Base-by-base conservation (phyloP, 2,113 vertebrate genomes). In the Lates calcarifer region DNA sequence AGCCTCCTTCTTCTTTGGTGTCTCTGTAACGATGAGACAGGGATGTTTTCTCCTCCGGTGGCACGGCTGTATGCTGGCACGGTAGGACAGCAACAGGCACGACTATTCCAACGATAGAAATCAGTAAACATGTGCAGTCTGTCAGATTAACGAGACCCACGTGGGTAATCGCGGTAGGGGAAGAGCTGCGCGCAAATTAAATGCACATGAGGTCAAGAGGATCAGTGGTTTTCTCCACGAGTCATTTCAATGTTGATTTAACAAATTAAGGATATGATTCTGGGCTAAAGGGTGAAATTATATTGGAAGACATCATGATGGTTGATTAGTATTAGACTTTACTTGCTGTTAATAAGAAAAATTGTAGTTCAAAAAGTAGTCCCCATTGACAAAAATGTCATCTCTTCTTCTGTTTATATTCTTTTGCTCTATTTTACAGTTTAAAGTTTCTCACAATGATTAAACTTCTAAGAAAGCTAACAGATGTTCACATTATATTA, bases 101-200 rank as follows among this genome's bases (percentile, higher is more conserved):
- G 64, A 33, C 76, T 83, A 35, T 74, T 83, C 83, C 81, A 89
- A 86, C 68, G 83, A 85, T 22, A 73, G 81, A 85, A 84, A 88
- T 87, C 87, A 64, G 82, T 87, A 51, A 89, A 86, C 91, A 90
- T 81, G 91, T 89, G 90, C 74, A 3, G 77, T 75, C 55, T 28
- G 79, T 80, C 88, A 88, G 92, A 94, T 94, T 94, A 93, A 78
- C 45, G 28, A 18, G 33, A 72, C 41, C 90, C 92, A 93, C 91
- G 89, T 92, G 92, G 78, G 79, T 84, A 91, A 93, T 93, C 90
- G 86, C 53, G 65, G 74, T 82, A 51, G 74, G 53, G 77, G 57
- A 67, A 77, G 80, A 68, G 84, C 79, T 60, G 82, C 45, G 64
- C 74, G 87, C 62, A 93, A 93, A 94, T 93, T 74, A 94, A 94